phyloP scores from a whole-genome alignment of 2,113 vertebrate species.

The Perccottus glenii region DNA sequence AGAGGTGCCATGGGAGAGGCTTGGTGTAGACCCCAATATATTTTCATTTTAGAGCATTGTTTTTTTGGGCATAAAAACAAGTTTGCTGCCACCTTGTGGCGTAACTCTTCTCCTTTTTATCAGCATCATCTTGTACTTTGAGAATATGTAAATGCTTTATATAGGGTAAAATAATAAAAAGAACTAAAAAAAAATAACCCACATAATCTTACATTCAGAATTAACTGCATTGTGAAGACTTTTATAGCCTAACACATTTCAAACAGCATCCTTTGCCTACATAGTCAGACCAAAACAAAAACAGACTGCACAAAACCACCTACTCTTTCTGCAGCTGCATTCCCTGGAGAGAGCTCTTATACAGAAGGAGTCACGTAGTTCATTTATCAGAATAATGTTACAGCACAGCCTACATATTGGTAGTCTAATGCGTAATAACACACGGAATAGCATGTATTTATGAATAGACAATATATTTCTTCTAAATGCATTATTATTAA shows the following conservation, averaged over 20 bases:
- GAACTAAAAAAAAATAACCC: no score
- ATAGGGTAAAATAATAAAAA: no score
- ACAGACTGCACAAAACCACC: neutral
- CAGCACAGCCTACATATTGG: no score
- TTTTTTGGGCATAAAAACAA: neutral
- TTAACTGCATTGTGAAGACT: no score
- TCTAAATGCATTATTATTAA: neutral
- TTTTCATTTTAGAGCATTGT: neutral
- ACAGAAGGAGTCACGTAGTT: neutral
- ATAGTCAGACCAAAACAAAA: neutral
- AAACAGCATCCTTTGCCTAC: no score
- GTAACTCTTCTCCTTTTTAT: neutral
- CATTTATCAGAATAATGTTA: neutral
- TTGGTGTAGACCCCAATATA: no score
- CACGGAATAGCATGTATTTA: no score
- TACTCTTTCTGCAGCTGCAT: neutral
- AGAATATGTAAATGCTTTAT: neutral
- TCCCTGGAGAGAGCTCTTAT: neutral
- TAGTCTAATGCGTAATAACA: no score
- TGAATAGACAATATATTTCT: neutral
- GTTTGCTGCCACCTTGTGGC: slow-evolving; percentile 70
- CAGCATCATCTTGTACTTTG: no score
- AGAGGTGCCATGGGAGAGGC: no score
- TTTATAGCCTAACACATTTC: no score
- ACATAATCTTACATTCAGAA: no score